Base-by-base conservation (phyloP, 2,797 vertebrate genomes). In the Furcifer pardalis region DNA sequence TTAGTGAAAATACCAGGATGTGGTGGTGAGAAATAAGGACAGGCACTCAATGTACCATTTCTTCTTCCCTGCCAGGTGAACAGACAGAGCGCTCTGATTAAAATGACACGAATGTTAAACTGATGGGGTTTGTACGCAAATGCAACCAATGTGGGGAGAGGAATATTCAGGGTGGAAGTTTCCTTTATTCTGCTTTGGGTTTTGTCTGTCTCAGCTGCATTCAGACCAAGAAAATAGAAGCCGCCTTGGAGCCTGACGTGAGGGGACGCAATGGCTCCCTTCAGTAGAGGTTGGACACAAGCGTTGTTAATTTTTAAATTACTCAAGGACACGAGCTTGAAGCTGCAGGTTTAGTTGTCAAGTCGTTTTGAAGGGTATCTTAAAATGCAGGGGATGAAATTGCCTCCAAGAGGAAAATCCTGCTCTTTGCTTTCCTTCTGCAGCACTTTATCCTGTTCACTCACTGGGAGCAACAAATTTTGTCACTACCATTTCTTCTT, bases 51-150 rank as follows among this genome's bases (percentile, higher is more conserved):
- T 77, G 25, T 84, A 72, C 84, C 79, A 79, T 66, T 83, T 89
- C 80, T 74, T 60, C 12, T 17, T 19, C 19, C 52, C 52, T 25
- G 80, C 71, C 12, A 0, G 3, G 85, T 84, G 81, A 85, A 91
- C 80, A 83, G 87, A 91, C 69, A 1, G 17, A 59, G 59, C 79
- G 73, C 40, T 81, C 72, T 27, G 82, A 90, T 78, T 1, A 0
- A 90, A 92, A 90, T 62, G 85, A 87, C 79, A 76, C 71, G 46
- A 27, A 2, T 10, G 19, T 88, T 84, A 91, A 90, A 88, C 84
- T 88, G 83, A 23, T 88, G 88, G 91, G n/a, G 87, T 86, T 92
- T 79, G 88, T 82, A 44, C 19, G 52, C 52, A 56, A 56, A 56
- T 19, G 13, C 21, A 4, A 19, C 3, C 52, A 56, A 21, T 15